These are phyloP conservation scores for Sebastes fasciatus DNA, from an alignment of 2,113 vertebrate genomes.

Conservation along the genomic window DNA sequence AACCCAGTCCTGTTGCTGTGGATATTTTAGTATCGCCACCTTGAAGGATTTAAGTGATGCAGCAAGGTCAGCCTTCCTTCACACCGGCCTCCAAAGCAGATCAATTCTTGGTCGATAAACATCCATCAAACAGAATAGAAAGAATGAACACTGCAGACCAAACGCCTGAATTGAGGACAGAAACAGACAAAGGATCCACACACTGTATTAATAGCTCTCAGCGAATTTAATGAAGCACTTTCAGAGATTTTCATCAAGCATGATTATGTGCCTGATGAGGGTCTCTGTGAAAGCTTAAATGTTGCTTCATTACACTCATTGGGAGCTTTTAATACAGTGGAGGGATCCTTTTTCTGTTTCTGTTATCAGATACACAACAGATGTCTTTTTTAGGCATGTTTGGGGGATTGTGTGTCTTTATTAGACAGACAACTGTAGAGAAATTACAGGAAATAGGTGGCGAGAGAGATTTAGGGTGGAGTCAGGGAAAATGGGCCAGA, in stretches of 20 bases:
- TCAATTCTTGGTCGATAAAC: constrained; percentile 9
- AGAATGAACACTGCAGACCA: background rate
- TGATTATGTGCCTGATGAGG: constrained; percentile 22
- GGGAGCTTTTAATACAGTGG: constrained; percentile 1
- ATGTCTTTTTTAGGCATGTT: too few species aligned
- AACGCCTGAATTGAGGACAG: background rate
- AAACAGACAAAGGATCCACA: constrained; percentile 1
- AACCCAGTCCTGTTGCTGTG: constrained; percentile 46
- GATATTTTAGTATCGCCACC: constrained; percentile 35
- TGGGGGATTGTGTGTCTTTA: background rate
- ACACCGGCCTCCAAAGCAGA: constrained; percentile 15
- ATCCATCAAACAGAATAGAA: constrained; percentile 3
- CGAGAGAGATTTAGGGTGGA: background rate
- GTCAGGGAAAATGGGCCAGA: too few species aligned
- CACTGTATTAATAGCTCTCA: constrained; percentile 3
- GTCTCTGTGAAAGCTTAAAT: background rate
- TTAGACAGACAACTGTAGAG: background rate
- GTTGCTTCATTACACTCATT: constrained; percentile 14
- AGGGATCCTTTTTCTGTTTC: background rate
- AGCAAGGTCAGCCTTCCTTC: constrained; percentile 30
- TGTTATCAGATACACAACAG: background rate
- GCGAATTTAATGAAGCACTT: constrained; percentile 15
- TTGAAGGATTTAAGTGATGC: constrained; percentile 27
- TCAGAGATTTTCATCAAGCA: constrained; percentile 15
- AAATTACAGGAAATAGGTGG: background rate